Base-by-base conservation (phyloP, 2,888 invertebrate species). In the Melanotus villosus region DNA sequence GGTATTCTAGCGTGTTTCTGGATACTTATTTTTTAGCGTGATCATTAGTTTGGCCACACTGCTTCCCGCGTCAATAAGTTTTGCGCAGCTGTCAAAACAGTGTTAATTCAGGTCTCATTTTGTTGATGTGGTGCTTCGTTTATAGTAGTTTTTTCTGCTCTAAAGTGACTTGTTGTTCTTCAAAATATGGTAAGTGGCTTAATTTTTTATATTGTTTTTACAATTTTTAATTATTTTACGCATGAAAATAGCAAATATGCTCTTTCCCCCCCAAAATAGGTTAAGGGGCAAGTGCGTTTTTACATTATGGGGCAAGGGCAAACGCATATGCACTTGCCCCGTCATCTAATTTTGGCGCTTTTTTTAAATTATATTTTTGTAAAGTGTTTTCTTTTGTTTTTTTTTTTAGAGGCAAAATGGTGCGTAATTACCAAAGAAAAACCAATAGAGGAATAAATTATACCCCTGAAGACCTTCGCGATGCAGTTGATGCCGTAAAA, bases 401-500 rank as follows among this genome's bases (percentile, higher is more conserved):
- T 2, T 16, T 45, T 14, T 45, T 14, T 14, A 45, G 45, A 16
- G 12, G 45, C 18, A 45, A 14, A n/a, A 45, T 45, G 14, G 45
- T 45, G 19, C 45, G 45, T 16, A 16, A 45, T 45, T 45, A 18
- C 19, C n/a, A 45, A 45, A 9, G 45, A 16, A 45, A 45, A 16
- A 45, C 45, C 45, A 18, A 45, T 18, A 45, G 19, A 45, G 45
- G 45, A 12, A 12, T 14, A 45, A 45, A 16, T 45, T 14, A 16
- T 18, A 45, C 45, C 45, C 45, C 14, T 45, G 14, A 45, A 16
- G 45, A 18, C 18, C 45, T 45, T 45, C 45, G 16, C 9, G 45
- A 45, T 18, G 45, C 14, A 45, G 45, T 45, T 14, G 45, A 45
- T 45, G 45, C 45, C 16, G 45, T 45, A 18, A 45, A 45, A 45